A percentile compares a stretch with the other conserved stretches of the same genome.
These are phyloP conservation scores for Platichthys stellatus DNA, from an alignment of 2,113 vertebrate species.

Conservation along the genomic window DNA sequence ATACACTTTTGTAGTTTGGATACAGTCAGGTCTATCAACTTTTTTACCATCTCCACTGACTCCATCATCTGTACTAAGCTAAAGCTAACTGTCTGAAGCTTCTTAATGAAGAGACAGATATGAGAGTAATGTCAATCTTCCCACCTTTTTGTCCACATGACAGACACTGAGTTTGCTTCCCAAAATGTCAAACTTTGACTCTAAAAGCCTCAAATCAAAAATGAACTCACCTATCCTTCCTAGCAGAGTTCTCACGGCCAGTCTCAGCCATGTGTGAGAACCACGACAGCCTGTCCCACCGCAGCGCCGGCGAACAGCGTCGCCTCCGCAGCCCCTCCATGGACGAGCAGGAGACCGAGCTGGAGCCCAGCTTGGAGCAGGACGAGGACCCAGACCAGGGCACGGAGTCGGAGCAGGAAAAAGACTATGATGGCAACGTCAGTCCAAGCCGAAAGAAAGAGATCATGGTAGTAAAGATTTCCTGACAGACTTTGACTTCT, in stretches of 20 bases:
- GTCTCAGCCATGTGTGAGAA: constrained; percentile 91
- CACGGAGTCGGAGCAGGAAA: constrained; percentile 62
- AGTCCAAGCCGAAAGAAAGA: constrained; percentile 95
- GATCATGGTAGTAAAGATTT: constrained; percentile 85
- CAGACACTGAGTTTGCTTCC: not conserved
- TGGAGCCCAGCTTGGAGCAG: constrained; percentile 80
- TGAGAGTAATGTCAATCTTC: not conserved
- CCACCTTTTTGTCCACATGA: too few species aligned
- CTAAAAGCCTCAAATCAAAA: not conserved
- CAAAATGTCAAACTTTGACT: not conserved
- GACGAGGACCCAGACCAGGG: constrained; percentile 79
- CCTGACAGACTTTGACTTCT: not conserved
- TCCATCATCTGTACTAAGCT: not conserved
- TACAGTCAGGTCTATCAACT: not conserved
- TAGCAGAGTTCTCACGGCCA: constrained; percentile 91
- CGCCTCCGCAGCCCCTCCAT: constrained; percentile 73
- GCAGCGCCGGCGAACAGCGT: constrained; percentile 69
- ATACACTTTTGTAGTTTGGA: not conserved
- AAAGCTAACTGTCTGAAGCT: not conserved
- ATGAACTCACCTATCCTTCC: constrained; percentile 10
- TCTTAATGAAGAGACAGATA: not conserved
- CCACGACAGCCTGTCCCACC: constrained; percentile 83
- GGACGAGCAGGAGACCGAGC: constrained; percentile 77
- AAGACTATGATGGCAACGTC: constrained; percentile 63
- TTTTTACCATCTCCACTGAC: not conserved